Evolutionary conservation across 2,888 invertebrate species (phyloP), one percentile per base, ranked within the genome.

Genomic region (Macrosiphum euphorbiae): DNA sequence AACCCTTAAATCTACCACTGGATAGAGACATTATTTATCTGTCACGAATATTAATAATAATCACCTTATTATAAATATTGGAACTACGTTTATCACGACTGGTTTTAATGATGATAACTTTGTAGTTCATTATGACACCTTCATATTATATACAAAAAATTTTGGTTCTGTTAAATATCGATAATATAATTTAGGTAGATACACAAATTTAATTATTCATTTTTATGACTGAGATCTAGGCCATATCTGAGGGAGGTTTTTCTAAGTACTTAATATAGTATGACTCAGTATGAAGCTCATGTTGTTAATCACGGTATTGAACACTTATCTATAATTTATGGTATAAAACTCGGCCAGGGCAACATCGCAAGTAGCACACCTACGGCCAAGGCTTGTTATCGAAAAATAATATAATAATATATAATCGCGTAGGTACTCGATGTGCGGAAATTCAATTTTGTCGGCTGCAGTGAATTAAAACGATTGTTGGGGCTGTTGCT

Each of bases 381-480:
- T 26, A 26, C 55, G 24, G 52, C 52, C 7, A 8, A 5, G 35
- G 35, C 20, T 2, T 2, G 35, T 78, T 78, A 35, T 35, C 20
- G 67, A n/a, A 7, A n/a, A 67, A 78, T 67, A 67, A 67, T 13
- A 67, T n/a, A 67, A 67, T 78, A 78, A 78, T 35, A 78, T 78
- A 35, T 78, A 20, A 78, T 35, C 20, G 7, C 35, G n/a, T n/a
- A 16, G 13, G 13, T 61, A 67, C 78, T 78, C 35, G 35, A 84
- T 28, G 50, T 78, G 44, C 16, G 41, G n/a, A 85, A 85, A 85
- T 91, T 85, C 41, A 41, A 90, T 90, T 90, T 78, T 26, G 78
- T 52, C 52, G 10, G 26, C 50, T 24, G 35, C 58, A 90, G 28
- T 20, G 41, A 84, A 90, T 90, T 41, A 35, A 50, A 90, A 78